Base-by-base conservation (phyloP, 2,888 invertebrate species). In the Noctua fimbriata region DNA sequence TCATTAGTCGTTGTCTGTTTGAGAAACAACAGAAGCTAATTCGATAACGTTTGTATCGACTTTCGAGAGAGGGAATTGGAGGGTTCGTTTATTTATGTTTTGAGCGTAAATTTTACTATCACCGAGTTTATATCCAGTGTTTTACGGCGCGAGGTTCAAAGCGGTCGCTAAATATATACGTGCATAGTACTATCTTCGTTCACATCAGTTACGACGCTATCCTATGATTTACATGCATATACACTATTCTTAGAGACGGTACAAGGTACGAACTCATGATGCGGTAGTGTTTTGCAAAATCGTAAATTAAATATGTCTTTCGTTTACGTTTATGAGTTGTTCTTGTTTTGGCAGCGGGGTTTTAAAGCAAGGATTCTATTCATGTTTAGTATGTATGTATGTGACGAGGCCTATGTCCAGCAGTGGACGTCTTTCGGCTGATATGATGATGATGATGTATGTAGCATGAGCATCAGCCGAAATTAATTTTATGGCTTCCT, bases 221-320 rank as follows among this genome's bases (percentile, higher is more conserved):
- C 89, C 89, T 90, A 90, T 91, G 85, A 87, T 87, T 89, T 87
- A 92, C 90, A 84, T 79, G 79, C 84, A 86, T 87, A 88, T 88
- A 87, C 78, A 89, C 89, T 92, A 92, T 92, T 91, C 87, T 88
- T 90, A 90, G 89, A 70, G 55, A 14, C 47, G 88, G 87, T 72
- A 52, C 88, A 89, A 90, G 88, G 81, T 73, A 90, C 69, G 69
- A 60, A 58, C 69, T 83, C 69, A 60, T 69, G 77, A 16, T 21
- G 55, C 75, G 73, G 69, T 84, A 82, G 73, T 87, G 81, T 75
- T 83, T 85, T 71, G 75, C 76, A 41, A 72, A 82, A 69, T 83
- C 80, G 77, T 83, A 83, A 84, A 86, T 76, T 79, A 82, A 77
- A n/a, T 66, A 78, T 78, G 79, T 76, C 76, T 81, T 79, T 85